Evolutionary conservation across 2,888 invertebrate species (phyloP).

Genomic region (Lasioglossum villosulum): DNA sequence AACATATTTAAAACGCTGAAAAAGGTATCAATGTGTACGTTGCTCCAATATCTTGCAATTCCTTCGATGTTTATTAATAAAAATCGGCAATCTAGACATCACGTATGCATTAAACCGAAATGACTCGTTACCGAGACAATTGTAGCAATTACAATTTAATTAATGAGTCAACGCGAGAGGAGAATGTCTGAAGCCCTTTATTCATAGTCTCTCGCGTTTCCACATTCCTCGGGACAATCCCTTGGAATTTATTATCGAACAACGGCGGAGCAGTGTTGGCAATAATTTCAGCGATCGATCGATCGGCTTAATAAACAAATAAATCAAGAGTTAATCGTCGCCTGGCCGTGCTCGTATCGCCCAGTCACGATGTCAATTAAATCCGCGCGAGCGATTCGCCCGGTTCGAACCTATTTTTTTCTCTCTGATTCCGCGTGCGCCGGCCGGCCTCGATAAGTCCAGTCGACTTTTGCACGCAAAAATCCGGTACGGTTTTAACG

Average conservation of each 20-base stretch:
- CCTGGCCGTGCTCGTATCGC: neutral
- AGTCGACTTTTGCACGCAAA: neutral
- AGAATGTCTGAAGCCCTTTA: neutral
- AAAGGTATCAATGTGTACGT: too few relatives aligned
- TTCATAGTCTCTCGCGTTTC: neutral
- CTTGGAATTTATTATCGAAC: neutral
- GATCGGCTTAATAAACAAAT: neutral
- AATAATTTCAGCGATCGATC: neutral
- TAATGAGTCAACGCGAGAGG: neutral
- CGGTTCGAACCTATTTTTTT: neutral
- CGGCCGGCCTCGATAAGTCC: neutral
- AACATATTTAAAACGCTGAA: too few relatives aligned
- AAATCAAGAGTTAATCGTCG: neutral
- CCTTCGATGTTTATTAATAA: too few relatives aligned
- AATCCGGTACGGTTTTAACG: neutral
- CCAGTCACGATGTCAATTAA: neutral
- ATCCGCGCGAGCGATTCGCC: neutral
- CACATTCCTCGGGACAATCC: neutral
- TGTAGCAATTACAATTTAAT: neutral
- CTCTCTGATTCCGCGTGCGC: neutral
- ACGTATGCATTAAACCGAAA: too few relatives aligned
- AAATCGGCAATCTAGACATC: too few relatives aligned
- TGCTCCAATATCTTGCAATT: too few relatives aligned
- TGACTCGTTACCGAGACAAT: too few relatives aligned
- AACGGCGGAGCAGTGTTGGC: neutral